Evolutionary conservation across 1,140 invertebrate species (phyloP).

Genomic region (Halyomorpha halys): DNA sequence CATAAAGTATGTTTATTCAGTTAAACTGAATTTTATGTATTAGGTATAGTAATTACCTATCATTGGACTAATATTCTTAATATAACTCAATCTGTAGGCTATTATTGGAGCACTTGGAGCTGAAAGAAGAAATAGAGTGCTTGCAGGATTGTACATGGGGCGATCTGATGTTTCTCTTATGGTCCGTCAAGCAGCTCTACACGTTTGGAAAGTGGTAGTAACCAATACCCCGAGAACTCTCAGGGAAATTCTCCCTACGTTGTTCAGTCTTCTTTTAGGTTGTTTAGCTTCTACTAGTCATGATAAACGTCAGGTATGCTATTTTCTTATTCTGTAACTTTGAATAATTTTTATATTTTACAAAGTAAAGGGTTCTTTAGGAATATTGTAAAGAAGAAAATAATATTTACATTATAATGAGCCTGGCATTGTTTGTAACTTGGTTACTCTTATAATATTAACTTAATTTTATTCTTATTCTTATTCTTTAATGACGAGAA

Average conservation of each 20-base stretch:
- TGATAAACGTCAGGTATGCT: slow-evolving; percentile 69
- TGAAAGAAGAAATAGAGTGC: slow-evolving; percentile 81
- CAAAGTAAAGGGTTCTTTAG: too few species aligned
- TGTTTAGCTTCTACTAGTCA: slow-evolving; percentile 91
- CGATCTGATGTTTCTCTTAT: slow-evolving; percentile 91
- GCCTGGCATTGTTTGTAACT: too few species aligned
- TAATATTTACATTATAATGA: too few species aligned
- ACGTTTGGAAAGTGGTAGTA: slow-evolving; percentile 96
- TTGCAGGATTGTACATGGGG: slow-evolving; percentile 95
- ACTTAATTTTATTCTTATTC: too few species aligned
- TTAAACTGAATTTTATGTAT: background rate
- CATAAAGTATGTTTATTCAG: slow-evolving; percentile 50
- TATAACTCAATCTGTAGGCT: slow-evolving; percentile 44
- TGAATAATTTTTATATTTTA: too few species aligned
- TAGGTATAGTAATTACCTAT: slow-evolving; percentile 15
- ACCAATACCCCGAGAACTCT: slow-evolving; percentile 92
- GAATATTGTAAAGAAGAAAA: too few species aligned
- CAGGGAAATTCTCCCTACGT: slow-evolving; percentile 89
- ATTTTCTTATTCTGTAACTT: too few species aligned
- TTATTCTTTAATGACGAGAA: too few species aligned
- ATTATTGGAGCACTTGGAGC: slow-evolving; percentile 80
- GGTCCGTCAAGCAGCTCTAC: slow-evolving; percentile 92
- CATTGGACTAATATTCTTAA: background rate
- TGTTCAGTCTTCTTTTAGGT: slow-evolving; percentile 83
- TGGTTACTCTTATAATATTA: too few species aligned